Conservation (phyloP, 1,140 invertebrate species). For the Tetranychus urticae region DNA sequence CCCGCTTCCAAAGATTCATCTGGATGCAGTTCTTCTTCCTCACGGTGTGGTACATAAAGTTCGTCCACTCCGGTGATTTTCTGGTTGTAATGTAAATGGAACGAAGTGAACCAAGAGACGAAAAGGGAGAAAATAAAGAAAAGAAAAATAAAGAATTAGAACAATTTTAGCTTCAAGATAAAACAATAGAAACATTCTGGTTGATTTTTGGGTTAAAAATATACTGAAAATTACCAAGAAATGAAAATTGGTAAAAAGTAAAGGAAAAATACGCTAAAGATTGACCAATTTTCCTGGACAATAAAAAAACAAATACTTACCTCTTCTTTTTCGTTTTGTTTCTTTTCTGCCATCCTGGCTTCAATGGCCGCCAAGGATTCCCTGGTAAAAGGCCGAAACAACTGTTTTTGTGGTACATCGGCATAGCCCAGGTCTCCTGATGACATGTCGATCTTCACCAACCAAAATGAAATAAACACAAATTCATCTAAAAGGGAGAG, state of each 20-base stretch:
- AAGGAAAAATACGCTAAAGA: too few relatives aligned
- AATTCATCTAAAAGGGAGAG: too few relatives aligned
- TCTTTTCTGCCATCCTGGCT: conserved; percentile 69
- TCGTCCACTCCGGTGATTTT: background rate
- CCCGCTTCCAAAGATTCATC: conserved; percentile 78
- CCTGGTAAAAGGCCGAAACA: conserved; percentile 19
- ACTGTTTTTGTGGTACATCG: background rate
- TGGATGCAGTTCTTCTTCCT: conserved; percentile 27
- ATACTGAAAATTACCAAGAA: too few relatives aligned
- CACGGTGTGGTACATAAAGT: conserved; percentile 4
- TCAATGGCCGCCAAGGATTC: conserved; percentile 83
- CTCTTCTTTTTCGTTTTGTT: conserved; percentile 78
- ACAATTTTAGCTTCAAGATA: too few relatives aligned
- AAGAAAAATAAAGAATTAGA: too few relatives aligned
- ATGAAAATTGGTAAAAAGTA: too few relatives aligned
- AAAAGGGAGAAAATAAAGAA: too few relatives aligned
- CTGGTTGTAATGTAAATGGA: background rate
- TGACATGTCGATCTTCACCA: background rate
- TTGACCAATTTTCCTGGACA: too few relatives aligned
- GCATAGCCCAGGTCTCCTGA: background rate
- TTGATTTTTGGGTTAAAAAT: too few relatives aligned
- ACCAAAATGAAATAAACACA: background rate
- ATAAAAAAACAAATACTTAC: conserved; percentile 15
- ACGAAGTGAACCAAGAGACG: too few relatives aligned
- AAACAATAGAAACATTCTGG: too few relatives aligned